Conservation (phyloP, 2,797 vertebrate species). For the Sitta carolinensis region DNA sequence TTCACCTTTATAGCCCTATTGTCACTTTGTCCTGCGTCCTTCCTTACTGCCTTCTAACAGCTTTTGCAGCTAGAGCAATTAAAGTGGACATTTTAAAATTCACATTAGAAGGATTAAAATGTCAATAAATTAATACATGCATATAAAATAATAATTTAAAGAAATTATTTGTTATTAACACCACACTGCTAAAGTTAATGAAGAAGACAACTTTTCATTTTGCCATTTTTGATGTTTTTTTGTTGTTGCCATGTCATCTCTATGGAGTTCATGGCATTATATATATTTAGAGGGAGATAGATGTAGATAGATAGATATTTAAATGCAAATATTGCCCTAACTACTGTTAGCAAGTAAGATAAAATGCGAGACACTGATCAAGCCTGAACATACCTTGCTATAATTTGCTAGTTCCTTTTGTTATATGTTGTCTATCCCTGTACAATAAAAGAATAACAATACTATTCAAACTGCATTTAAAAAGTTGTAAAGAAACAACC, state of each 20-base stretch:
- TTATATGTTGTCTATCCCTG: not conserved
- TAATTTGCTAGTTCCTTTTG: not conserved
- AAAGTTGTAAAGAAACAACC: conserved; percentile 33
- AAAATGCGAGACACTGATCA: not conserved
- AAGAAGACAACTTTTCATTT: not conserved
- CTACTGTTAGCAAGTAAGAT: not conserved
- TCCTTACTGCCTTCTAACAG: not conserved
- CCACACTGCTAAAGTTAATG: not conserved
- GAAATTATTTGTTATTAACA: not conserved
- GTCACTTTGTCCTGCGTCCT: not conserved
- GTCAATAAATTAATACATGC: not conserved
- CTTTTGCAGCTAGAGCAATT: not conserved
- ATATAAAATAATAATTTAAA: not conserved
- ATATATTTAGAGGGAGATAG: not conserved
- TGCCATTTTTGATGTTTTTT: not conserved
- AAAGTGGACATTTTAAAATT: not conserved
- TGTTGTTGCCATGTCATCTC: not conserved
- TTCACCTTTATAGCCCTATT: not conserved
- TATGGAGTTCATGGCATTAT: not conserved
- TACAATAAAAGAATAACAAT: not conserved
- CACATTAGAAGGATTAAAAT: not conserved
- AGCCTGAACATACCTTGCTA: not conserved
- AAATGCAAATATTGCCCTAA: not conserved
- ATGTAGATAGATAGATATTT: not conserved
- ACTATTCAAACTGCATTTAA: not conserved